phyloP scores from a whole-genome alignment of 2,797 vertebrate species.

The Premnoplex brunnescens region DNA sequence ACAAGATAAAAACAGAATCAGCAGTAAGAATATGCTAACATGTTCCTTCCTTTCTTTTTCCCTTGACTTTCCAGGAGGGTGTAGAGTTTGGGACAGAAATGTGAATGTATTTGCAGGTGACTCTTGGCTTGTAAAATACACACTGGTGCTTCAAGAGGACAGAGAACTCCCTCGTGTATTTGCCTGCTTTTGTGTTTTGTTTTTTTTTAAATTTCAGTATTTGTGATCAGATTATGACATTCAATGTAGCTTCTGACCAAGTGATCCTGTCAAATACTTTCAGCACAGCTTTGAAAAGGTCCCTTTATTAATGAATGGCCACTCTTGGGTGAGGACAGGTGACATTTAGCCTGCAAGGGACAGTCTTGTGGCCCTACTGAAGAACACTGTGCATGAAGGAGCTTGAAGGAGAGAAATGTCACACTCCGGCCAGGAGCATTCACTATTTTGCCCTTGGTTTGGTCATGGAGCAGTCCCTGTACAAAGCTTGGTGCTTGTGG shows the following conservation, averaged over 20 bases:
- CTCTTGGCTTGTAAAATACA: not conserved
- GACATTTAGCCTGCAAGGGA: not conserved
- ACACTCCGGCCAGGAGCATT: not conserved
- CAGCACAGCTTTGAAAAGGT: not conserved
- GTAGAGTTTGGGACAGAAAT: not conserved
- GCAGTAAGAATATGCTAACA: too few relatives aligned
- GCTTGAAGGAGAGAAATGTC: not conserved
- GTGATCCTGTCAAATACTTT: not conserved
- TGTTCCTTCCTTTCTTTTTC: not conserved
- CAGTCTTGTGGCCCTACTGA: not conserved
- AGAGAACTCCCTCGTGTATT: not conserved
- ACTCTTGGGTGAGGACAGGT: not conserved
- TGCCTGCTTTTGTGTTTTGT: not conserved
- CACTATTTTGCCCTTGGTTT: not conserved
- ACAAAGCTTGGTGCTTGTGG: not conserved
- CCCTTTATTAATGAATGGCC: not conserved
- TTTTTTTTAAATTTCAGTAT: not conserved
- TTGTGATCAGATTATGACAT: not conserved
- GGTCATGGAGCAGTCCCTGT: not conserved
- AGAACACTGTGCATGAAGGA: not conserved
- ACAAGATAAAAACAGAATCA: not conserved
- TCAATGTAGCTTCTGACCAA: not conserved
- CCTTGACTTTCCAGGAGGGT: not conserved
- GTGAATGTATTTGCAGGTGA: not conserved
- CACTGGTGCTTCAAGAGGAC: not conserved